Base-by-base conservation (phyloP, 1,140 invertebrate genomes). In the Carcinoscorpius rotundicauda region DNA sequence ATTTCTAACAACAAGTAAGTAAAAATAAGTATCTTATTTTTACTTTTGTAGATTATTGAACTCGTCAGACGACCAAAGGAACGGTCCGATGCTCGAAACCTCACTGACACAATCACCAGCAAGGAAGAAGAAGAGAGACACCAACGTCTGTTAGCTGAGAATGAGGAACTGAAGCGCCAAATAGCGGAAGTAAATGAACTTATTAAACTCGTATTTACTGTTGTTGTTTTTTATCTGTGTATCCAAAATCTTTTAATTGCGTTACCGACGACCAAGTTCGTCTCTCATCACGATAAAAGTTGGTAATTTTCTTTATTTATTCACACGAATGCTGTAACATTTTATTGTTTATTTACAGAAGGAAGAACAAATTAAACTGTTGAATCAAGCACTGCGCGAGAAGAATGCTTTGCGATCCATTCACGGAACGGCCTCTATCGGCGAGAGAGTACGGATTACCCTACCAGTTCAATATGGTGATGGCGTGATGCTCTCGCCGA, bases 61-160 rank as follows among this genome's bases (percentile, higher is more conserved):
- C 69, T 76, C 3, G 63, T 73, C n/a, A 68, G 71, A 6, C 73
- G 76, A 63, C 74, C 74, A 3, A 69, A 71, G 51, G 76, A 77
- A 65, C 62, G 75, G 71, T 68, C 58, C 63, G 69, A 69, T 70
- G 72, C 67, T 70, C 66, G 73, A 86, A 68, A 67, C 52, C 52
- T 72, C 8, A 69, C 88, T 0, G 91, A 94, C 68, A 87, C 88
- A 3, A 85, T 88, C 4, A 86, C 91, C 64, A 91, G 89, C n/a
- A 89, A 91, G 71, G 93, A 95, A 74, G 93, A 97, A 72, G 94
- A 98, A 75, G 94, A 98, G 77, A 82, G 86, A 60, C 95, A 96
- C 76, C 87, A 93, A 72, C 93, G 94, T 74, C 78, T 98, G n/a
- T 78, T 97, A 8, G 84, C 83, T 60, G 96, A 98, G 79, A 99